These are phyloP conservation scores for Temnothorax ravouxi DNA, from an alignment of 2,888 invertebrate species.

Conservation along the genomic window DNA sequence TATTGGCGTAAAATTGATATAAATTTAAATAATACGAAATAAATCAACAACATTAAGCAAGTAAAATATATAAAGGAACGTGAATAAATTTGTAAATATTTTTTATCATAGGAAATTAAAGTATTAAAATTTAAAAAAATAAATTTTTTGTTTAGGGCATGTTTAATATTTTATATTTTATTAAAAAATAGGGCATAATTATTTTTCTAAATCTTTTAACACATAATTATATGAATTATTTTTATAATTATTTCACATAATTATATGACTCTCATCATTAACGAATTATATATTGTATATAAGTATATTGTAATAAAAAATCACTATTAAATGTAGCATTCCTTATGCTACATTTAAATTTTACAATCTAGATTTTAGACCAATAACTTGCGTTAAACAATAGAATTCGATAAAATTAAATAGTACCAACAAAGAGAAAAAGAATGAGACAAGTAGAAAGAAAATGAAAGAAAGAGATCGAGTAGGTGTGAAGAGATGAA, in stretches of 20 bases:
- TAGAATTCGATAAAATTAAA: conserved; percentile 24
- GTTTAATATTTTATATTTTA: background rate
- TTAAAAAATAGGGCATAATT: background rate
- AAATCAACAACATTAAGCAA: background rate
- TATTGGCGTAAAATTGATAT: conserved; percentile 33
- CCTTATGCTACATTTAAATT: background rate
- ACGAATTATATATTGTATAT: no score
- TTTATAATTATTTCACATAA: no score
- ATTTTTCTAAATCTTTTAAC: background rate
- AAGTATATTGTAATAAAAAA: background rate
- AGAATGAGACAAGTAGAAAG: conserved; percentile 24
- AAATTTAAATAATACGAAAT: conserved; percentile 28
- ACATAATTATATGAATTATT: background rate
- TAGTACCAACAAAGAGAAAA: conserved; percentile 29
- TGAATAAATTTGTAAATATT: conserved; percentile 7
- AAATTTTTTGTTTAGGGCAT: background rate
- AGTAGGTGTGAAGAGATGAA: conserved; percentile 28
- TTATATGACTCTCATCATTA: background rate
- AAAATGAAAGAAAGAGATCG: conserved; percentile 43
- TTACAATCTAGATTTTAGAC: background rate
- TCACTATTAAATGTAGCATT: background rate
- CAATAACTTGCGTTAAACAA: conserved; percentile 17
- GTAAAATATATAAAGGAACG: background rate
- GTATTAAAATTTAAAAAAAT: background rate
- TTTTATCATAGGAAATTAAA: conserved; percentile 1